Base-by-base conservation (phyloP, 2,113 vertebrate species). In the Triplophysa siluroides region DNA sequence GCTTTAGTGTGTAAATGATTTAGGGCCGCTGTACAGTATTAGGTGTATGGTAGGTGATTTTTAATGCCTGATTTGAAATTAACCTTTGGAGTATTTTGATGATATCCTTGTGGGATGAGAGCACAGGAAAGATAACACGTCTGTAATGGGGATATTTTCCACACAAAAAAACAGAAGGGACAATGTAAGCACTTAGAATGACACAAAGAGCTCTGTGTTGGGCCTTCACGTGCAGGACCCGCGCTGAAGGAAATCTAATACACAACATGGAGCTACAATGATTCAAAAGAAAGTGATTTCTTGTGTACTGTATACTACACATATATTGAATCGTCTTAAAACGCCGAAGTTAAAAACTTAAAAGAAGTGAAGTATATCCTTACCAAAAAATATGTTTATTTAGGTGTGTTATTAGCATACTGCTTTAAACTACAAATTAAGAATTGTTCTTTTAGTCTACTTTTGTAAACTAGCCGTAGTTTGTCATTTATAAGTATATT, bases 201-300 rank as follows among this genome's bases (percentile, higher is more conserved):
- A 65, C 10, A 78, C 77, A 78, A 62, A 78, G 66, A 70, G 54
- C 54, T 75, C 23, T 62, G 21, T 47, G 41, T 75, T 10, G 6
- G 13, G 16, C 38, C 10, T 29, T 26, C 19, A 58, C 21, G 66
- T 26, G 71, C 2, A 43, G 50, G 43, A 62, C n/a, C 6, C 54
- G 21, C 9, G 29, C 71, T 21, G 33, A 63, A 63, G 2, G 10
- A 65, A 71, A 81, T n/a, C 21, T 24, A 16, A 41, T 6, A 70
- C 43, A 45, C 73, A 9, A 41, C 50, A 67, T 4, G 72, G 78
- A 29, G 23, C 29, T 21, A 67, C 19, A 60, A 56, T 21, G 50
- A 72, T 26, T 33, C 11, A 33, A 67, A 21, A 54, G 16, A 56
- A 21, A 62, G 9, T n/a, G 23, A 26, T 69, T 43, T 72, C 64